Evolutionary conservation across 2,888 invertebrate genomes (phyloP), one percentile per base, ranked within the genome.

Genomic region (Lingula anatina): DNA sequence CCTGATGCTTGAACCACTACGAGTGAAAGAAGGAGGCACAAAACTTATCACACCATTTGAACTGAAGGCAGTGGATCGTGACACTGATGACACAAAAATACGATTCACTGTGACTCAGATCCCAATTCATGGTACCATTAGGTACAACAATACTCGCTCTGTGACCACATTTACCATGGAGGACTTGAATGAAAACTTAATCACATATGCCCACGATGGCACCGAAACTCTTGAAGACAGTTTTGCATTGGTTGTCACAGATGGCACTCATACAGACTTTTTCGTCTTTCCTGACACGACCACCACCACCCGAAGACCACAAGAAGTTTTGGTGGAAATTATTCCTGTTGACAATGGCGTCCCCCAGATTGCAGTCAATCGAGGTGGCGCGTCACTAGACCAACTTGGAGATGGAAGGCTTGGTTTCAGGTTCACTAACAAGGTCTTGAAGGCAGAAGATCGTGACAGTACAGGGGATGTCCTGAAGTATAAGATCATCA

Each of bases 161-260:
- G 63, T 71, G 7, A 64, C 63, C 2, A 49, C 56, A 12, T 77
- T 77, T 55, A 71, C 71, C 2, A 64, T 69, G 60, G 56, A 60
- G 18, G 76, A 77, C 51, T 50, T 77, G 28, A 61, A 63, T 23
- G 58, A 65, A 21, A 71, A 72, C 47, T 47, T 66, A 47, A 70
- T 77, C 44, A 68, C 64, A 38, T 77, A 77, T 56, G 70, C 69
- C 24, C 77, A 77, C 59, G 76, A 75, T 49, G 76, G 76, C n/a
- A 66, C 70, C 0, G 76, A 75, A 51, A 71, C 74, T 0, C 38
- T 53, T 3, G 55, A 57, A 3, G 77, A 77, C 55, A 62, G 63
- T 41, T 74, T 77, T 54, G 65, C 66, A 1, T 65, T 77, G 51
- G 64, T 66, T 3, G 66, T 76, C 1, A 66, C 70, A 0, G 77